Evolutionary conservation across 2,888 invertebrate species (phyloP), one percentile per base, ranked within the genome.

Genomic region (Orchesella flavescens): DNA sequence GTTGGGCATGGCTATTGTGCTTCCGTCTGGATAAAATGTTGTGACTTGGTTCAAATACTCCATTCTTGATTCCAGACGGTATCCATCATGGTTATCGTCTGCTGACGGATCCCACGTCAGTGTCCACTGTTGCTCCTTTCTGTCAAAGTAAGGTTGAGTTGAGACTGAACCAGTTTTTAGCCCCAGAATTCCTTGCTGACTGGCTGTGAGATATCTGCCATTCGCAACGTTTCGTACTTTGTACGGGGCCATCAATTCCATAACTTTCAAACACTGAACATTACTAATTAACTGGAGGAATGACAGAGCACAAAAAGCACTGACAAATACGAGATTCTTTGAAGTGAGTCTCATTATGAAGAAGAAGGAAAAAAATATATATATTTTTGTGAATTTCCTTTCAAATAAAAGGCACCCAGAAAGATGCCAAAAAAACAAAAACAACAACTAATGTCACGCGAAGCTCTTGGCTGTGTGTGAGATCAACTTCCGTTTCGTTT

Each of bases 221-320:
- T 79, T 86, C 1, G 57, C 84, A 3, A 63, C 77, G 71, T 66
- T 86, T 21, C 79, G 76, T 12, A 86, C 75, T 77, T 72, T 82
- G 66, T 86, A 86, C 15, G 86, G 85, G 55, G 86, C 86, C 86
- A 86, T 85, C 5, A 86, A 79, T 68, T 86, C 86, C 86, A 86
- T 84, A 4, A 84, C 82, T 75, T 85, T 77, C 19, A 83, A 19
- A 0, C 69, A 69, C 9, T 82, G 59, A 12, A 43, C 63, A 15
- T 34, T 17, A 43, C 12, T 19, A 63, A 78, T 34, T 23, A 72
- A 13, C 44, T 72, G 76, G 19, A 80, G 46, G 12, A 80, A 73
- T 12, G 73, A 78, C 34, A 82, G 34, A 44, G 57, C 65, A 34
- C 66, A 43, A 12, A 80, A 15, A 21, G 57, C 69, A 63, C 53